A percentile compares a stretch with the other conserved stretches of the same genome.
These are phyloP conservation scores for Spodoptera litura DNA, from an alignment of 1,140 invertebrate genomes.

Conservation along the genomic window DNA sequence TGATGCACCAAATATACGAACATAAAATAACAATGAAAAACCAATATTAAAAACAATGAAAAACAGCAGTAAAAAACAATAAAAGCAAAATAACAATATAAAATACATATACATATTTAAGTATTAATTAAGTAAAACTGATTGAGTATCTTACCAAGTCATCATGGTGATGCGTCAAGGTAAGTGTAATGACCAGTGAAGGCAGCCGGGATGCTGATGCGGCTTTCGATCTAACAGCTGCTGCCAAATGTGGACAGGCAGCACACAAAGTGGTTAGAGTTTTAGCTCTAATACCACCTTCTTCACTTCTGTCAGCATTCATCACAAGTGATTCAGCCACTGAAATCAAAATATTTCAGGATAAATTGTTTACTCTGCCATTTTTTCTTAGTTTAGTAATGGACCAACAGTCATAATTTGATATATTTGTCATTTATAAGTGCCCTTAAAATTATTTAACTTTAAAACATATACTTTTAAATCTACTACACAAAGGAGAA, in stretches of 20 bases:
- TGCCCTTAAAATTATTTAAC: too few species aligned
- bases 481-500: too few species aligned
- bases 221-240: slow-evolving; percentile 93
- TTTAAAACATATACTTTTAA: too few species aligned
- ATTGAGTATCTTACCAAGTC: slow-evolving; percentile 72
- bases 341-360: slow-evolving; percentile 73
- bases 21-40: too few species aligned
- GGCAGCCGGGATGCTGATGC: slow-evolving; percentile 96
- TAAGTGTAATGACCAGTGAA: slow-evolving; percentile 93
- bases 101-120: background rate
- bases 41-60: too few species aligned
- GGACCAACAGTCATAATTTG: too few species aligned
- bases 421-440: too few species aligned
- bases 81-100: too few species aligned
- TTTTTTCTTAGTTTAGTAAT: too few species aligned
- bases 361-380: background rate
- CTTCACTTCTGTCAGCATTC: slow-evolving; percentile 96
- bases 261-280: slow-evolving; percentile 93
- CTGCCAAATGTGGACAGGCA: slow-evolving; percentile 95
- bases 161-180: slow-evolving; percentile 83
- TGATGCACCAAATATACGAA: too few species aligned
- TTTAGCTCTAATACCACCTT: slow-evolving; percentile 87
- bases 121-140: background rate
- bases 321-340: slow-evolving; percentile 94
- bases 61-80: too few species aligned